Conservation (phyloP, 2,113 vertebrate genomes). For the Thomomys bottae region DNA sequence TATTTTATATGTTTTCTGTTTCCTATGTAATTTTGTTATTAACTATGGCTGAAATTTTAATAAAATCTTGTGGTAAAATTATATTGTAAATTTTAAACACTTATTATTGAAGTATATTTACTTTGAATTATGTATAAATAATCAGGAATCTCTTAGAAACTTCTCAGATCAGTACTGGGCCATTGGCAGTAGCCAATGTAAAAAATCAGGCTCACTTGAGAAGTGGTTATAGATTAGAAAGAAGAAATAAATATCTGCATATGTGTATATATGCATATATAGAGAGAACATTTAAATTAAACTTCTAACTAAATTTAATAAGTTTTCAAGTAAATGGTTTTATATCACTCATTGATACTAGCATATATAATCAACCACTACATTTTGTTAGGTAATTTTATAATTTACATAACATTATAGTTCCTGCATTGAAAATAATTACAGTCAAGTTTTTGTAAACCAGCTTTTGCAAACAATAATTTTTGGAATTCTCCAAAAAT, state of each 20-base stretch:
- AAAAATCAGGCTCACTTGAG: neutral
- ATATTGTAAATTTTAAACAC: neutral
- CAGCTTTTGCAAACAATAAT: neutral
- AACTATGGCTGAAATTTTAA: neutral
- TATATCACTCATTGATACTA: neutral
- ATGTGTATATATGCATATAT: neutral
- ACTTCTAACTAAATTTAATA: neutral
- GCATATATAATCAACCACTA: neutral
- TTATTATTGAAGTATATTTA: neutral
- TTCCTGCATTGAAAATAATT: slow-evolving; percentile 31
- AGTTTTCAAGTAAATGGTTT: slow-evolving; percentile 28
- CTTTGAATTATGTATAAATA: neutral
- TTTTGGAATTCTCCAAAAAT: slow-evolving; percentile 22
- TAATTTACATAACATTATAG: neutral
- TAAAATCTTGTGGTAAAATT: neutral
- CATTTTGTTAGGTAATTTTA: neutral
- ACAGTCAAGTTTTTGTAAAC: neutral
- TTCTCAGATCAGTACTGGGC: neutral
- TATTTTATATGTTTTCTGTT: neutral
- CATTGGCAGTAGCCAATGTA: neutral
- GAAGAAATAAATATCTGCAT: neutral
- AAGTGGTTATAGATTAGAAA: neutral
- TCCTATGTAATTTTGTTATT: neutral
- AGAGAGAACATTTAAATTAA: neutral
- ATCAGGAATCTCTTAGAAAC: neutral